Conservation (phyloP, 2,113 vertebrate genomes). For the Bubalus kerabau region DNA sequence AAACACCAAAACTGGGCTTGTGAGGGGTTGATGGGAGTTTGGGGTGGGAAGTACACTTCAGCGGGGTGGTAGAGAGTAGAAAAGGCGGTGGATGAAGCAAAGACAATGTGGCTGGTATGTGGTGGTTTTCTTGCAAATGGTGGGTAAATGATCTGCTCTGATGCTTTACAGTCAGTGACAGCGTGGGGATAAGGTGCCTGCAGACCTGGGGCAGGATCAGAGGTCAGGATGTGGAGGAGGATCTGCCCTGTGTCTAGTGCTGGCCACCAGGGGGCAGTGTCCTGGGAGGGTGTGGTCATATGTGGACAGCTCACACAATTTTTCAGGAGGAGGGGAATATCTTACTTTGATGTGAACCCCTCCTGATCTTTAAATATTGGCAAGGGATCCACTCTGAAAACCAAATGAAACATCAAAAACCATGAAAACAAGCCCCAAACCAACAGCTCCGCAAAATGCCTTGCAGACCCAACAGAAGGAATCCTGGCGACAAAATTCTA, state of each 20-base stretch:
- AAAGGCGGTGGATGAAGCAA: accelerated
- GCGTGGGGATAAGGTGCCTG: accelerated
- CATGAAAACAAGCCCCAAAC: not conserved
- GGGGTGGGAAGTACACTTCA: not conserved
- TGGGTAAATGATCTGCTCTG: accelerated
- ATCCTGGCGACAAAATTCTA: not conserved
- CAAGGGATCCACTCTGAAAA: not conserved
- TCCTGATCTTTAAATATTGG: not conserved
- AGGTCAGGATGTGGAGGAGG: accelerated
- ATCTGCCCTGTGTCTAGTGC: accelerated
- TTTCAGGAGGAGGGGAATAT: not conserved
- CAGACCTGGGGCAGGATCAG: too few species aligned
- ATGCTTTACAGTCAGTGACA: accelerated
- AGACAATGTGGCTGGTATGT: accelerated
- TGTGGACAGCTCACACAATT: not conserved
- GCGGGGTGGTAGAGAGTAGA: not conserved
- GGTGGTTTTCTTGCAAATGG: not conserved
- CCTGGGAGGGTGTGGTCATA: accelerated
- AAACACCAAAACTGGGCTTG: too few species aligned
- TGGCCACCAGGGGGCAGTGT: accelerated
- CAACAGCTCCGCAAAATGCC: not conserved
- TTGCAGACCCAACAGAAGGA: not conserved
- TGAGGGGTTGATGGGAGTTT: not conserved
- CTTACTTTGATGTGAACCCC: not conserved
- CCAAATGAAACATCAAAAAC: not conserved